Evolutionary conservation across 2,888 invertebrate species (phyloP).

Genomic region (Chymomyza amoena): DNA sequence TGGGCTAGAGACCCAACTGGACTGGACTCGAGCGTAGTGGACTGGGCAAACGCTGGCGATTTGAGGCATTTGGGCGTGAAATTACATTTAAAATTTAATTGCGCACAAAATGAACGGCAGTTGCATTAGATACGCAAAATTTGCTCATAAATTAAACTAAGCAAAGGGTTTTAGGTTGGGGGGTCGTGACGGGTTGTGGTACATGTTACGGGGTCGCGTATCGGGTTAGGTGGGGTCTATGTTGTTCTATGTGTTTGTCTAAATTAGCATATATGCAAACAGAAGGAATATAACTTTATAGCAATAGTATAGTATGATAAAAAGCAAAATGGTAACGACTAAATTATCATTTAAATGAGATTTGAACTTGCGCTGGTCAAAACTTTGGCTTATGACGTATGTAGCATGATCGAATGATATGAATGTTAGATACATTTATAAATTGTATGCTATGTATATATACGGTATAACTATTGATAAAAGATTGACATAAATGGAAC

Average conservation of each 20-base stretch:
- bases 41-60: constrained; percentile 32
- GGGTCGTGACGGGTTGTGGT: background rate
- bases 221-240: background rate
- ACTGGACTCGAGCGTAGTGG: background rate
- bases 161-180: background rate
- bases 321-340: background rate
- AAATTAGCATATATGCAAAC: background rate
- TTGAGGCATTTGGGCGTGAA: constrained; percentile 66
- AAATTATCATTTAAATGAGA: constrained; percentile 4
- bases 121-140: constrained; percentile 62
- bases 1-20: background rate
- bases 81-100: constrained; percentile 70
- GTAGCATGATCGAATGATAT: background rate
- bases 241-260: background rate
- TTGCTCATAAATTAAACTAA: constrained; percentile 57
- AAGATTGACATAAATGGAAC: no score
- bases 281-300: background rate
- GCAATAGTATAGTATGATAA: background rate
- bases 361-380: background rate
- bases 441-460: no score
- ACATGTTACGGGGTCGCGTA: background rate
- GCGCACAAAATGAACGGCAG: constrained; percentile 38
- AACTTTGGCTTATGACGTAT: background rate
- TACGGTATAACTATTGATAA: no score
- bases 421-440: no score